Percentiles rank a stretch among this genome's conserved stretches.
phyloP scores from a whole-genome alignment of 2,113 vertebrate species.

The Hystrix cristata region DNA sequence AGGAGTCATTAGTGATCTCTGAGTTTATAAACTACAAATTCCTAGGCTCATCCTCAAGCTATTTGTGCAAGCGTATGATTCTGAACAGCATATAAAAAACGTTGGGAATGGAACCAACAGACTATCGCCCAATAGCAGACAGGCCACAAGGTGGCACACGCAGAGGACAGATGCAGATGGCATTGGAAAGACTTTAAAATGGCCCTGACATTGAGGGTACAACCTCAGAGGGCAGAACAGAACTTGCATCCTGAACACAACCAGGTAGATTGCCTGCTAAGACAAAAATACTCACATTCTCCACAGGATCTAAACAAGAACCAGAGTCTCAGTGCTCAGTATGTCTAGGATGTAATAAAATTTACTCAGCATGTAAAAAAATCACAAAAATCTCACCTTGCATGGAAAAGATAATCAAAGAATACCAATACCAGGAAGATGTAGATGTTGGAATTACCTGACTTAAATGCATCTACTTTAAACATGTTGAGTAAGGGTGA shows the following conservation, averaged over 20 bases:
- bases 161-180: neutral
- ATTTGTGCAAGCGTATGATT: neutral
- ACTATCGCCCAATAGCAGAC: neutral
- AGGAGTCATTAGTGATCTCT: neutral
- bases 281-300: neutral
- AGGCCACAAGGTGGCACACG: neutral
- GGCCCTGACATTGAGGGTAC: neutral
- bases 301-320: neutral
- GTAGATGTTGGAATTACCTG: neutral
- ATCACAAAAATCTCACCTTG: neutral
- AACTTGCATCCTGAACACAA: neutral
- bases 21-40: neutral
- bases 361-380: neutral
- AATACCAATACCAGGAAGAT: neutral
- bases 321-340: neutral
- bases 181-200: neutral
- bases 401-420: neutral
- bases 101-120: slow-evolving; percentile 14
- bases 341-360: neutral
- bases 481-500: neutral
- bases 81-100: neutral
- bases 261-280: neutral
- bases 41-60: neutral
- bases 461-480: neutral
- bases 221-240: neutral